Evolutionary conservation across 2,113 vertebrate species (phyloP), one percentile per base, ranked within the genome.

Genomic region (Anarrhichthys ocellatus): DNA sequence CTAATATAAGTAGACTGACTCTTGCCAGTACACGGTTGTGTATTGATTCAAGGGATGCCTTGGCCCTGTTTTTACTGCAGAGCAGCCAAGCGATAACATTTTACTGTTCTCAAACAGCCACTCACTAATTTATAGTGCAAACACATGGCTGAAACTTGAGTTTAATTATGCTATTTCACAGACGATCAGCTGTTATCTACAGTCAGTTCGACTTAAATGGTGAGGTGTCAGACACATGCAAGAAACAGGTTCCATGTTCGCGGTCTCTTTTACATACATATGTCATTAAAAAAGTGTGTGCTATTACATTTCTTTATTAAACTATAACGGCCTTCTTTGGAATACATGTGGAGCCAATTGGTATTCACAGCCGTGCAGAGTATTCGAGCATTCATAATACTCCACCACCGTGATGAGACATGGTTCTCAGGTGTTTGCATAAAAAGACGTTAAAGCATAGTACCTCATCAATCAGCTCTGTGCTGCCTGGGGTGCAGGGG

Each of bases 81-180:
- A 77, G 62, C 87, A 54, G 80, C 76, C 69, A 38, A 83, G 86
- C 50, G 46, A 85, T 92, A 90, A 92, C 89, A 78, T 68, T 82
- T 88, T 90, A 91, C 78, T 88, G 85, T 85, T 84, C 76, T 89
- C 84, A 70, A 84, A 79, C 38, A 87, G 74, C 54, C 78, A 67
- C 74, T 84, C 76, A 8, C 18, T 56, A 69, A 84, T 91, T 94
- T 91, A 93, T 81, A 68, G 76, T 36, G 64, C 56, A 50, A 80
- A 84, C 82, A 86, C 79, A 73, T 65, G 62, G 66, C 85, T 86
- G 67, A 82, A 89, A 84, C 81, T 80, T 91, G 27, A 81, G 38
- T 92, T 89, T 91, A 90, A 92, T 90, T 91, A 88, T 90, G 71
- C 83, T 46, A 83, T 89, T 92, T 92, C 87, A 86, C 87, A 86